Percentiles rank a stretch among this genome's conserved stretches.
These are phyloP conservation scores for Coecobrya sp. DNA, from an alignment of 2,888 invertebrate species.

Conservation along the genomic window DNA sequence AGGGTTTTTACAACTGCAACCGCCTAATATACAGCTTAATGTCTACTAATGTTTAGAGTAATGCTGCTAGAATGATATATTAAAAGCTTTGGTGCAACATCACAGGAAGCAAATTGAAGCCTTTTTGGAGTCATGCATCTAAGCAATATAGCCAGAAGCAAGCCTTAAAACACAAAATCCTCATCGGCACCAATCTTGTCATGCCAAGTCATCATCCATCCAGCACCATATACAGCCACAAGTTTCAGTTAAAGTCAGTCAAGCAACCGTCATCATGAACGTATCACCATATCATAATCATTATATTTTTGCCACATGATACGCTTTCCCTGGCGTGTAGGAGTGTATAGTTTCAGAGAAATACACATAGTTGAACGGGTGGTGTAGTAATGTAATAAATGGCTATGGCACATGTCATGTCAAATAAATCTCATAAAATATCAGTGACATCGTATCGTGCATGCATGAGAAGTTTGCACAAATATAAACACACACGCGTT, in stretches of 20 bases:
- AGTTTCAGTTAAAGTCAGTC: slow-evolving; percentile 35
- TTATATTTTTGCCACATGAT: slow-evolving; percentile 9
- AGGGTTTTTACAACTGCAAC: not conserved
- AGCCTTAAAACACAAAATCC: not conserved
- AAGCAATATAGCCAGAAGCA: not conserved
- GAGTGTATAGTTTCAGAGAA: not conserved
- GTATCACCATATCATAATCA: not conserved
- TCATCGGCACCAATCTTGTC: slow-evolving; percentile 36
- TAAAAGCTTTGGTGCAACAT: slow-evolving; percentile 11
- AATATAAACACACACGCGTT: not conserved
- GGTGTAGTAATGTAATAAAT: slow-evolving; percentile 50
- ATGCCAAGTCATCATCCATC: slow-evolving; percentile 35
- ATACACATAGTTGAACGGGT: not conserved
- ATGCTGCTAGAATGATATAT: not conserved
- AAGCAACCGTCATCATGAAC: not conserved
- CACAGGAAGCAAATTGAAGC: slow-evolving; percentile 15
- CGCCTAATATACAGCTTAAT: not conserved
- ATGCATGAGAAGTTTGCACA: slow-evolving; percentile 47
- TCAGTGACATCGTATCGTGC: slow-evolving; percentile 61
- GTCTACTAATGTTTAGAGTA: not conserved
- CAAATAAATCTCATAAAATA: slow-evolving; percentile 72
- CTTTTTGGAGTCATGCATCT: not conserved
- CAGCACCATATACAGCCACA: slow-evolving; percentile 28
- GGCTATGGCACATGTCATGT: slow-evolving; percentile 59
- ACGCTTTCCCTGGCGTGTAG: not conserved